These are phyloP conservation scores for Abscondita cerata DNA, from an alignment of 2,888 invertebrate genomes.

Conservation along the genomic window DNA sequence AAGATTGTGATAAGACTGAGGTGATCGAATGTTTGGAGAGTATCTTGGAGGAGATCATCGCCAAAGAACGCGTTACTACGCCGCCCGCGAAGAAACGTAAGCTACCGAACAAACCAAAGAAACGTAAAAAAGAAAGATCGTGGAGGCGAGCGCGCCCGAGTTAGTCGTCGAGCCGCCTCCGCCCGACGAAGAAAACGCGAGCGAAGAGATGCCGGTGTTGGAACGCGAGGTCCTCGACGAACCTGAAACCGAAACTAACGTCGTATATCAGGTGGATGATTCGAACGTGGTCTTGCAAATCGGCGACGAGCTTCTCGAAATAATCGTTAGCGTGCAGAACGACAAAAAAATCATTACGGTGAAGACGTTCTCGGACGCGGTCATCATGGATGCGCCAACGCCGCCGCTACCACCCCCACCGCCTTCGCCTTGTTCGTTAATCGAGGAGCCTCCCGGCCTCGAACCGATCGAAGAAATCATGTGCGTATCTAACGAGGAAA, in stretches of 20 bases:
- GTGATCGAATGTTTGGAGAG: no score
- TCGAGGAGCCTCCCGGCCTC: background rate
- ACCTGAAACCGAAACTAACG: conserved; percentile 10
- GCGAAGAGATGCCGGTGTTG: background rate
- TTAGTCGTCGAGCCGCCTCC: no score
- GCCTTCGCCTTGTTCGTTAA: background rate
- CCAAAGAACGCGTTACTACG: no score
- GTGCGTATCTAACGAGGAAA: conserved; percentile 27
- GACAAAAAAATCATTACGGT: conserved; percentile 37
- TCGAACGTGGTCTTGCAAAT: conserved; percentile 36
- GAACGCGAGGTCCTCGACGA: background rate
- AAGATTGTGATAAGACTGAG: no score
- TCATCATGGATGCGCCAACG: conserved; percentile 16
- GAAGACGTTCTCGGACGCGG: conserved; percentile 29
- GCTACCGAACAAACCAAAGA: no score
- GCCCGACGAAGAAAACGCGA: no score
- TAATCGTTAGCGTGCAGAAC: conserved; percentile 34
- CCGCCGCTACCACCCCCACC: background rate
- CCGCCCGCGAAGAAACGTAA: no score
- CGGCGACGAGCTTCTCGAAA: conserved; percentile 38
- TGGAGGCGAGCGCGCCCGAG: no score
- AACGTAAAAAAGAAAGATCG: no score
- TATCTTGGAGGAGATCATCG: no score
- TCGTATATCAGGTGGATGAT: conserved; percentile 29
- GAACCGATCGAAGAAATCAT: conserved; percentile 11